Evolutionary conservation across 1,140 invertebrate genomes (phyloP).

Genomic region (Whitmania pigra): DNA sequence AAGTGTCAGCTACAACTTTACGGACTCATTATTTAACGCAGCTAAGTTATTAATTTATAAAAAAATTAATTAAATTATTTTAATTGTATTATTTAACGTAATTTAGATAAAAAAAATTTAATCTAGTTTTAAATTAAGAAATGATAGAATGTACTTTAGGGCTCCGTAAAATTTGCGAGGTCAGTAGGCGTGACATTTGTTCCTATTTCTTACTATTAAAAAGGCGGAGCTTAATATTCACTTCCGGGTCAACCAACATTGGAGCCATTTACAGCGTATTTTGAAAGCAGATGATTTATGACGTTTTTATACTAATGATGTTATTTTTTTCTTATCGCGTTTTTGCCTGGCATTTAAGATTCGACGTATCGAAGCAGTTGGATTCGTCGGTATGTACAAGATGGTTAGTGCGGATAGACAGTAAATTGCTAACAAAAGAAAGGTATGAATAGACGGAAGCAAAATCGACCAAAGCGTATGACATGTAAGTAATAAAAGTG

Average conservation of each 20-base stretch:
- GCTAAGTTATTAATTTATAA: too few relatives aligned
- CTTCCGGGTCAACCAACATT: slow-evolving; percentile 13
- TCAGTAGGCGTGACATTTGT: slow-evolving; percentile 8
- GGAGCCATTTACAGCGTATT: slow-evolving; percentile 15
- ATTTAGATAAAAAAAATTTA: too few relatives aligned
- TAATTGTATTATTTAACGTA: too few relatives aligned
- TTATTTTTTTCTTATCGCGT: slow-evolving; percentile 16
- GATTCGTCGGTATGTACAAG: slow-evolving; percentile 4
- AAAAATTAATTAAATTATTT: too few relatives aligned
- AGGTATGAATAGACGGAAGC: slow-evolving; percentile 15
- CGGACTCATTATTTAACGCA: too few relatives aligned
- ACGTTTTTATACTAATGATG: slow-evolving; percentile 15
- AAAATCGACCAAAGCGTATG: slow-evolving; percentile 13
- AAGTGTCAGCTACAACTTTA: too few relatives aligned
- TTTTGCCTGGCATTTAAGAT: slow-evolving; percentile 14
- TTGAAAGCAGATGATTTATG: slow-evolving; percentile 15
- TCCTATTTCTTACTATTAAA: not conserved
- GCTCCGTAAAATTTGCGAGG: slow-evolving; percentile 8
- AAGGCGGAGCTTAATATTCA: slow-evolving; percentile 9
- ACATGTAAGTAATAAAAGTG: slow-evolving; percentile 6
- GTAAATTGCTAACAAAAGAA: slow-evolving; percentile 1
- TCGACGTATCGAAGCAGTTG: slow-evolving; percentile 12
- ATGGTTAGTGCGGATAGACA: slow-evolving; percentile 10
- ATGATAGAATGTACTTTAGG: not conserved
- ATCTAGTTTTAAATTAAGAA: not conserved